Percentiles rank a stretch among this genome's conserved stretches.
Evolutionary conservation across 1,140 invertebrate species (phyloP).

Genomic region (Drosophila athabasca): DNA sequence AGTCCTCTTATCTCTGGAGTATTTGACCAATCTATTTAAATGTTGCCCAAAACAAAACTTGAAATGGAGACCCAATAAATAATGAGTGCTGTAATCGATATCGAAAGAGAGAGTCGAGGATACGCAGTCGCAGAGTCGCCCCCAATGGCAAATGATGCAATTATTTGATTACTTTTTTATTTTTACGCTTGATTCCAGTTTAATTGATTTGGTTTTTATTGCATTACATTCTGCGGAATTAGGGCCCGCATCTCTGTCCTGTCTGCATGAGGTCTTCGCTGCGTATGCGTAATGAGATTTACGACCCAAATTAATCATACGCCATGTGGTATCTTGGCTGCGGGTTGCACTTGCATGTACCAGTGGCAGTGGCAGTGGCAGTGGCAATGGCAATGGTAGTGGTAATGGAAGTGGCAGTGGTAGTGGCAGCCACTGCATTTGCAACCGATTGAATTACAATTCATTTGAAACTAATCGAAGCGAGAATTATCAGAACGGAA

Average conservation of each 20-base stretch:
- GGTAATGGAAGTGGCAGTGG: background rate
- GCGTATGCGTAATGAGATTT: slow-evolving; percentile 61
- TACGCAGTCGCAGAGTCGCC: too few species aligned
- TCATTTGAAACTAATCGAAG: slow-evolving; percentile 18
- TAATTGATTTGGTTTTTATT: slow-evolving; percentile 40
- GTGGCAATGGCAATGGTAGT: background rate
- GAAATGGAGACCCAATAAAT: slow-evolving; percentile 15
- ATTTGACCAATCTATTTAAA: too few species aligned
- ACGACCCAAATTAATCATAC: slow-evolving; percentile 58
- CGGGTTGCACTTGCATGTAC: background rate
- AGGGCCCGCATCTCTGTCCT: slow-evolving; percentile 39
- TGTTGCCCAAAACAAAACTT: too few species aligned
- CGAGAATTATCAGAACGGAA: background rate
- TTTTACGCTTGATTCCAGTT: slow-evolving; percentile 39
- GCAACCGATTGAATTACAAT: slow-evolving; percentile 36
- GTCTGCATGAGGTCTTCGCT: slow-evolving; percentile 17
- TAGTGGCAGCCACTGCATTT: slow-evolving; percentile 23
- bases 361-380: background rate
- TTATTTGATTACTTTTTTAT: slow-evolving; percentile 8
- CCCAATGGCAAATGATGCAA: too few species aligned
- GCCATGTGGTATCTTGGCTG: slow-evolving; percentile 32
- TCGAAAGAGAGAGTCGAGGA: background rate
- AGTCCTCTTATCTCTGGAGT: too few species aligned
- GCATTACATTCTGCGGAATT: slow-evolving; percentile 7
- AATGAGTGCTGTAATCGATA: slow-evolving; percentile 40